Percentiles rank a stretch among this genome's conserved stretches.
Conservation (phyloP, 2,113 vertebrate genomes). For the Centrocercus urophasianus region DNA sequence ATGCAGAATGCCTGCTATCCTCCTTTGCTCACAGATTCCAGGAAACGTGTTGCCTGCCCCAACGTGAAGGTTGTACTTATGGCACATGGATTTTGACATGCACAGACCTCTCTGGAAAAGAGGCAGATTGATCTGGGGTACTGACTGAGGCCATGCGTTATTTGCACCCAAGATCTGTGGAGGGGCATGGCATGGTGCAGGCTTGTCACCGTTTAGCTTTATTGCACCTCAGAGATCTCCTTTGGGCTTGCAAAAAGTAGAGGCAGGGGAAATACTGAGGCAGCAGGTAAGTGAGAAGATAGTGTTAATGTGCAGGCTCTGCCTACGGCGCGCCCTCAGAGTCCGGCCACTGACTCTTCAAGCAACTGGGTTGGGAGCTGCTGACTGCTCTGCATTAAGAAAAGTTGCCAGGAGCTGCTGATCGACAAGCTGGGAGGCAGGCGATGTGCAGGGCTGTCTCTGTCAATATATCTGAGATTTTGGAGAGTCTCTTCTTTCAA, state of each 20-base stretch:
- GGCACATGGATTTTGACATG: neutral
- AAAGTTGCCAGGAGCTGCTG: neutral
- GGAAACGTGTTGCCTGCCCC: neutral
- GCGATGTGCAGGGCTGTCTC: neutral
- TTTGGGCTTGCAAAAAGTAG: neutral
- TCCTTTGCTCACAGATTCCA: neutral
- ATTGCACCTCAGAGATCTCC: neutral
- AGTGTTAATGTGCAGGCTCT: neutral
- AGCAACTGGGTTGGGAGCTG: neutral
- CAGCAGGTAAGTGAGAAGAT: neutral
- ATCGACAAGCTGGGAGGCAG: neutral
- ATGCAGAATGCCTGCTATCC: neutral
- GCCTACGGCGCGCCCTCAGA: neutral
- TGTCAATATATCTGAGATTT: neutral
- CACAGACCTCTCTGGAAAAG: neutral
- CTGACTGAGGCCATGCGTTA: neutral
- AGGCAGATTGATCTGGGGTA: neutral
- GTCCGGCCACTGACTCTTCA: neutral
- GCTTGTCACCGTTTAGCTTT: neutral
- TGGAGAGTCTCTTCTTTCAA: neutral
- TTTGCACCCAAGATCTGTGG: neutral
- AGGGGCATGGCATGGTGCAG: neutral
- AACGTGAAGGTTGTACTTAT: neutral
- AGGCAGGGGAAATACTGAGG: rapidly evolving
- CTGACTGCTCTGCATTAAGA: neutral